Evolutionary conservation across 2,797 vertebrate species (phyloP), one percentile per base, ranked within the genome.

Genomic region (Naso thynnoides): DNA sequence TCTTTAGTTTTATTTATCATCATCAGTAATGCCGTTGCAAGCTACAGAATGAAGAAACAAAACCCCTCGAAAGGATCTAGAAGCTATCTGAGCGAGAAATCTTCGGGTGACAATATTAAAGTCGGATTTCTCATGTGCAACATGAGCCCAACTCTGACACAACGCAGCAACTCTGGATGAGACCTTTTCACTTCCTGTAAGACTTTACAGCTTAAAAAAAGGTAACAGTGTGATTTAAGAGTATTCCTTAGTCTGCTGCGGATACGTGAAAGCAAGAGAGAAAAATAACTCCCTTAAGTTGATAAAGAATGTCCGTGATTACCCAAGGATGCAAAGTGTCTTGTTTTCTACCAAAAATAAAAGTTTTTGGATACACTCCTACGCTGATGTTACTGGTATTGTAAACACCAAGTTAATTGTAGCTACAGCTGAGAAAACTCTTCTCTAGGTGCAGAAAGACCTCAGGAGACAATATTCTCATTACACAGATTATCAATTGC

Each of bases 111-210:
- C 13, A 13, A 36, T 36, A 9, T 36, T 16, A 2, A 61, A n/a
- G 57, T 33, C 42, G 31, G 33, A 36, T 66, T 62, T 50, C 41
- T 33, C 42, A 6, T 52, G 48, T 57, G 69, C 36, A 74, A 72
- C 62, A 24, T 49, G 14, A 81, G 29, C 29, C 53, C 52, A 33
- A 41, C 23, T 83, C 15, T 58, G 36, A 79, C 33, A 63, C 16
- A 54, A 54, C 29, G 45, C 9, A 47, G 4, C 16, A 67, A 44
- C 36, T 27, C 36, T 15, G 29, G 44, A 41, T 10, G 47, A 47
- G 66, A 66, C 73, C 49, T 70, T n/a, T 73, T 78, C 49, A 78
- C 60, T 47, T 62, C 50, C 14, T n/a, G 1, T 2, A 38, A 61
- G 21, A 69, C 42, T 27, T 63, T 24, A 68, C 36, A 27, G 50